Base-by-base conservation (phyloP, 2,888 invertebrate species). In the Prionchulus punctatus region DNA sequence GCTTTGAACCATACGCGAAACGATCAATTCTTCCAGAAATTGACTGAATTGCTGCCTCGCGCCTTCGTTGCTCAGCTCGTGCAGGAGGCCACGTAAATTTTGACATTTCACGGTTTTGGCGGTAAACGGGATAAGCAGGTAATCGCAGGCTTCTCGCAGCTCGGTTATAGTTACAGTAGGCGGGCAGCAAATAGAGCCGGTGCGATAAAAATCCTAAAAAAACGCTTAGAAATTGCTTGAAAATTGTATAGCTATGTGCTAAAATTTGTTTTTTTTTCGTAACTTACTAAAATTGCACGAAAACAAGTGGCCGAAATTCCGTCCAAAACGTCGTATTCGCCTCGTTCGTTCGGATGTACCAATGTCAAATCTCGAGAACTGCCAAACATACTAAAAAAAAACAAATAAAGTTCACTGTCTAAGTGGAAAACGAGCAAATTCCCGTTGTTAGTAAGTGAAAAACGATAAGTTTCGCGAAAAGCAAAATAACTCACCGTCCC, bases 51-150 rank as follows among this genome's bases (percentile, higher is more conserved):
- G 94, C 61, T 86, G 82, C 1, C 92, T 81, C 0, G 98, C 98
- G n/a, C 98, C 98, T 73, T 98, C 98, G 75, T 99, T 99, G 47
- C 92, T 92, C 53, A 99, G 76, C 75, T 99, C 98, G 75, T 98
- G 98, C 56, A 98, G 79, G 55, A 98, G 80, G 53, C 53, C 47
- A 15, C 94, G 81, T 61, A 96, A 80, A 77, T 96, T 94, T 79
- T 92, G 85, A 74, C 92, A 94, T 67, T 90, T 83, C 55, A 98
- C 85, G 47, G 91, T 92, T 62, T 81, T 83, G 12, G 94, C 89
- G 76, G 92, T 91, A 71, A 99, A 99, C 18, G 98, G 98, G 69
- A 99, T 86, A 47, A 98, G 79, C 56, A 99, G 78, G 73, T 98
- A 99, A 73, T 99, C 98, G 71, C 98, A 98, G 25, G 98, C 96